Base-by-base conservation (phyloP, 2,888 invertebrate genomes). In the Vesta saturnalis region DNA sequence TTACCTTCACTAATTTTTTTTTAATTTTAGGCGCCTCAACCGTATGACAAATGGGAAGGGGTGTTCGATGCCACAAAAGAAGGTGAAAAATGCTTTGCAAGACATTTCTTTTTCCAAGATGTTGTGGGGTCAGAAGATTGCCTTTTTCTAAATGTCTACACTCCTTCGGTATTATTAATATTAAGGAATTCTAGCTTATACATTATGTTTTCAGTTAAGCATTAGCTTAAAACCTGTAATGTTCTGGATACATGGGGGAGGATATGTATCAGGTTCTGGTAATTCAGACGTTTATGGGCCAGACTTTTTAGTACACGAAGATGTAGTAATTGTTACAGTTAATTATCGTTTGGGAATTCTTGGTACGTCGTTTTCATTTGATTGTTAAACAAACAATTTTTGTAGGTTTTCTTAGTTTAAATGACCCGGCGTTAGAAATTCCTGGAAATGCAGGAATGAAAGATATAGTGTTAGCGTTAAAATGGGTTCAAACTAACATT, bases 121-220 rank as follows among this genome's bases (percentile, higher is more conserved):
- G 77, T 87, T 1, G 77, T 87, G 60, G 88, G 88, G 1, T 82
- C 86, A 78, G 87, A 94, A 81, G 91, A 94, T 79, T 94, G 94
- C 78, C 84, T 94, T 49, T 90, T 91, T 74, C 84, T 94, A 2
- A 94, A 94, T 77, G 85, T 94, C 2, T 93, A 89, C 77, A 89
- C 93, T 0, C 93, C 94, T 0, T 88, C 88, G 12, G 62, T 62
- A 52, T 30, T 10, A 18, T 18, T 15, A 15, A 49, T 15, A 3
- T 15, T 49, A 49, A 49, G 16, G 1, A 49, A 16, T 15, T 12
- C 5, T 4, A n/a, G 4, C 8, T 14, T 46, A 46, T 6, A 46
- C 4, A n/a, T 3, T 14, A 4, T 5, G 14, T 16, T 49, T 49
- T 16, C 15, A 49, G 49, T 3, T 16, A 49, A 15, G 15, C 8